Percentiles rank a stretch among this genome's conserved stretches.
These are phyloP conservation scores for Emmelina monodactyla DNA, from an alignment of 2,888 invertebrate species.

Conservation along the genomic window DNA sequence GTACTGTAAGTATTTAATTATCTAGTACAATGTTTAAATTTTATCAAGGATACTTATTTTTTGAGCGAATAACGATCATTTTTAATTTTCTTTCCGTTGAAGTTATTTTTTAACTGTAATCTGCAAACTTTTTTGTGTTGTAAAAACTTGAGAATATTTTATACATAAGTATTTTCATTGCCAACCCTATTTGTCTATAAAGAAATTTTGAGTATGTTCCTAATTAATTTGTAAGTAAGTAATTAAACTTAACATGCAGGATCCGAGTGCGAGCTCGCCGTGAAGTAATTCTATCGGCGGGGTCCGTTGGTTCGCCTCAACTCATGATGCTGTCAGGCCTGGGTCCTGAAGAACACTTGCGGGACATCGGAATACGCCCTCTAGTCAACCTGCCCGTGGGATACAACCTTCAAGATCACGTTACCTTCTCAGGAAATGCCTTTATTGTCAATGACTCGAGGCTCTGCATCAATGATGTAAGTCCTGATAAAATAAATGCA, in stretches of 20 bases:
- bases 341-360: slow-evolving; percentile 71
- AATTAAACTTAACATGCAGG: no score
- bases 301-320: slow-evolving; percentile 85
- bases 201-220: slow-evolving; percentile 9
- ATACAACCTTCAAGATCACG: slow-evolving; percentile 82
- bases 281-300: slow-evolving; percentile 82
- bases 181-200: not conserved
- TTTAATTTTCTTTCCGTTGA: no score
- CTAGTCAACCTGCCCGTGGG: slow-evolving; percentile 78
- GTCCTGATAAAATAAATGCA: no score
- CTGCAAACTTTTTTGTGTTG: no score
- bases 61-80: no score
- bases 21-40: no score
- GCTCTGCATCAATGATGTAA: slow-evolving; percentile 71
- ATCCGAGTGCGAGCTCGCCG: slow-evolving; percentile 64
- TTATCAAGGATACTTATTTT: no score
- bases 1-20: slow-evolving; percentile 41
- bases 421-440: slow-evolving; percentile 74
- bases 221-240: no score
- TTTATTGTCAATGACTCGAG: slow-evolving; percentile 74
- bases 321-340: slow-evolving; percentile 86
- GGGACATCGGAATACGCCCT: slow-evolving; percentile 65
- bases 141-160: no score
- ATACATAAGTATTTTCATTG: slow-evolving; percentile 1
- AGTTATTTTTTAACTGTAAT: no score